Conservation (phyloP, 1,140 invertebrate species). For the Manduca sexta region DNA sequence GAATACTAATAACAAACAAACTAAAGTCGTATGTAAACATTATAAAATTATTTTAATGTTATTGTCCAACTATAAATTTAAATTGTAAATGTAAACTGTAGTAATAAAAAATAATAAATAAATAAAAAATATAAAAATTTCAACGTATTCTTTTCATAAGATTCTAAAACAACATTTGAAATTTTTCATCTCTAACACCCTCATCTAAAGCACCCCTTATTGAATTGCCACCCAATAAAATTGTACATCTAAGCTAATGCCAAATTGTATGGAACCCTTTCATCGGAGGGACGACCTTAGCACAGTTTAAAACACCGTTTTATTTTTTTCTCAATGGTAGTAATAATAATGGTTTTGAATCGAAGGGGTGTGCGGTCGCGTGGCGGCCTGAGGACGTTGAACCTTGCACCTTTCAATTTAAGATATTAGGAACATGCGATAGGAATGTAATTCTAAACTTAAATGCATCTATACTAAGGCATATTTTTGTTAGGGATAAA, state of each 20-base stretch:
- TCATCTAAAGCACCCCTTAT: constrained; percentile 2
- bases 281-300: constrained; percentile 46
- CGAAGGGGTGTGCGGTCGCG: constrained; percentile 34
- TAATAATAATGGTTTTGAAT: constrained; percentile 26
- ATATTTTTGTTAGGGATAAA: too few species aligned
- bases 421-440: background rate
- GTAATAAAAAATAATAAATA: too few species aligned
- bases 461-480: too few species aligned
- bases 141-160: too few species aligned
- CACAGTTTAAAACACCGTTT: constrained; percentile 39
- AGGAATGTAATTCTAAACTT: too few species aligned
- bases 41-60: too few species aligned
- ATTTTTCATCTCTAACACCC: background rate
- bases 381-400: constrained; percentile 43
- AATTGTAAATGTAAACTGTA: too few species aligned
- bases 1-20: too few species aligned
- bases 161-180: too few species aligned
- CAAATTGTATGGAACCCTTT: constrained; percentile 23
- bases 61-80: too few species aligned
- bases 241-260: constrained; percentile 15
- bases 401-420: constrained; percentile 14
- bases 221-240: constrained; percentile 29
- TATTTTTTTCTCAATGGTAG: constrained; percentile 24
- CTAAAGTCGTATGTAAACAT: too few species aligned
- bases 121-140: too few species aligned